A percentile compares a stretch with the other conserved stretches of the same genome.
Evolutionary conservation across 1,140 invertebrate genomes (phyloP).

Genomic region (Solenopsis fugax): DNA sequence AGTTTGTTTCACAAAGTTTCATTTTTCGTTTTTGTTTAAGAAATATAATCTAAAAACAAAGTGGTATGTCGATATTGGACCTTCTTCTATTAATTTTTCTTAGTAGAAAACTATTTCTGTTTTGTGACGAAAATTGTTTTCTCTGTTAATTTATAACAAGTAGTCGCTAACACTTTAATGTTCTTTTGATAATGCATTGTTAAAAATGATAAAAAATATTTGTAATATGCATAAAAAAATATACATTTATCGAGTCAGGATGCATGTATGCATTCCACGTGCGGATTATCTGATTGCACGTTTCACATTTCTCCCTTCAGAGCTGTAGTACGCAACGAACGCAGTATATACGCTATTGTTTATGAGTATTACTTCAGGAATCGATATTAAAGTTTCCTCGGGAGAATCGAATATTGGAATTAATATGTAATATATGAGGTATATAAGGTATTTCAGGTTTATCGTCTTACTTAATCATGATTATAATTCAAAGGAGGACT

Average conservation of each 20-base stretch:
- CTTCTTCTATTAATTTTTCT: no score
- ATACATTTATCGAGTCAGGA: slow-evolving; percentile 14
- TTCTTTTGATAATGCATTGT: neutral
- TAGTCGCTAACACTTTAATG: neutral
- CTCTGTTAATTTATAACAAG: neutral
- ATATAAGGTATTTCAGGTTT: neutral
- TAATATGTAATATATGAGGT: neutral
- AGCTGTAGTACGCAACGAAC: neutral
- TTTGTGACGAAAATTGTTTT: no score
- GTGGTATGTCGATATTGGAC: no score
- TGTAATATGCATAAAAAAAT: neutral
- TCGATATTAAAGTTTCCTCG: slow-evolving; percentile 21
- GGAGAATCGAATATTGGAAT: slow-evolving; percentile 18
- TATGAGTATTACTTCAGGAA: slow-evolving; percentile 76
- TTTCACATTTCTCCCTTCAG: slow-evolving; percentile 7
- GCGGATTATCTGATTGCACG: slow-evolving; percentile 6
- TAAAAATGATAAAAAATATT: slow-evolving; percentile 9
- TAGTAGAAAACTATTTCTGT: no score
- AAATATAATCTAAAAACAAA: no score
- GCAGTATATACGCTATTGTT: slow-evolving; percentile 42
- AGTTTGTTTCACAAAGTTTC: no score
- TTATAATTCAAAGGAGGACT: neutral
- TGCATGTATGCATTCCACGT: neutral
- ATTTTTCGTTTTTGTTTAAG: no score
- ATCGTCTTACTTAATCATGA: neutral